Conservation (phyloP, 1,140 invertebrate species). For the Meloidogyne hapla region DNA sequence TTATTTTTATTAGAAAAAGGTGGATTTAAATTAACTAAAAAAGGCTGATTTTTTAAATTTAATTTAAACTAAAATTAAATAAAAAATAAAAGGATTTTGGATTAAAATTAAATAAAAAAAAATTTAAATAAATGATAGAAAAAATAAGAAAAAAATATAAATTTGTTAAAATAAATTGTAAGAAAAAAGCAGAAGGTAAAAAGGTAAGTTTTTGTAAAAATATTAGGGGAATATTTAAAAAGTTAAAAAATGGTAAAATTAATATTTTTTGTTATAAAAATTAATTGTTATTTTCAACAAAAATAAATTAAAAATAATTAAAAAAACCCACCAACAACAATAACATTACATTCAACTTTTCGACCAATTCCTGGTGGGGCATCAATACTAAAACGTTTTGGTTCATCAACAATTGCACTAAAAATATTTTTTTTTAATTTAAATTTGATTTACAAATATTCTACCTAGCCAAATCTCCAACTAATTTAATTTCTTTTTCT, state of each 20-base stretch:
- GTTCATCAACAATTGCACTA: slow-evolving; percentile 52
- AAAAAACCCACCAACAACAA: slow-evolving; percentile 65
- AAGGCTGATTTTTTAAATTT: too few species aligned
- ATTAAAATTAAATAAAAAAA: too few species aligned
- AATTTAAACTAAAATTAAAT: too few species aligned
- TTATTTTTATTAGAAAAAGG: too few species aligned
- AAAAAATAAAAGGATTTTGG: too few species aligned
- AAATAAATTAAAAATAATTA: slow-evolving; percentile 23
- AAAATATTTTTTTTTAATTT: background rate
- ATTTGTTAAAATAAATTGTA: background rate
- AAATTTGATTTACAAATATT: background rate
- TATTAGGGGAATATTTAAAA: background rate
- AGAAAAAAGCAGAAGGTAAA: slow-evolving; percentile 11
- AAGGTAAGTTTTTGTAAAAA: background rate
- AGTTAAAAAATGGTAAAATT: slow-evolving; percentile 30
- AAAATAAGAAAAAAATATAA: too few species aligned
- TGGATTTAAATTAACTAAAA: too few species aligned
- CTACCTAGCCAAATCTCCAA: slow-evolving; percentile 48
- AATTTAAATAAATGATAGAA: background rate
- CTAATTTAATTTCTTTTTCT: slow-evolving; percentile 47
- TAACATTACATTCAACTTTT: slow-evolving; percentile 65
- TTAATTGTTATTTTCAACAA: slow-evolving; percentile 8
- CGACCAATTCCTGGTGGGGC: slow-evolving; percentile 36
- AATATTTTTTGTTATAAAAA: slow-evolving; percentile 25
- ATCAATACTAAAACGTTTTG: slow-evolving; percentile 61